Base-by-base conservation (phyloP, 2,113 vertebrate species). In the Brachyhypopomus occidentalis region DNA sequence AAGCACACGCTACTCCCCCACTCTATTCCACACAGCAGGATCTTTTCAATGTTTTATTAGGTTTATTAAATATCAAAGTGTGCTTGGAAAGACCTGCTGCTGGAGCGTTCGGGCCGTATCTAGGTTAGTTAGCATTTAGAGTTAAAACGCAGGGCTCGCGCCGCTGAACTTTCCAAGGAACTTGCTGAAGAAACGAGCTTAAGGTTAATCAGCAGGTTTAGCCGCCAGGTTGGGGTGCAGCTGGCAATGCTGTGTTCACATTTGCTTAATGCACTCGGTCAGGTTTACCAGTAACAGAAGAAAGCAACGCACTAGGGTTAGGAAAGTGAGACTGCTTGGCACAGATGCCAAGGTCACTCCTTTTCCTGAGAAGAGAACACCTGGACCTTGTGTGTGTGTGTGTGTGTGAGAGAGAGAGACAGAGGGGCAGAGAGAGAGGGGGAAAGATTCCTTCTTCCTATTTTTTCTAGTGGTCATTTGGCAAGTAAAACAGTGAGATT, bases 331-430 rank as follows among this genome's bases (percentile, higher is more conserved):
- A 36, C 30, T 55, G 62, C 36, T 60, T 30, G 0, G 45, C 48
- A 5, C 75, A 64, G 22, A 62, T 30, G 63, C 67, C 76, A 84
- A 93, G 91, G 90, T 88, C 88, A 87, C 77, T 25, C 8, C 64
- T n/a, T 41, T 14, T 64, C 87, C 86, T 93, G 93, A 89, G 92
- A 94, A 93, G 45, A 75, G 75, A 77, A 77, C 93, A 93, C 87
- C 90, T 93, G 93, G 84, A 60, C 36, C 8, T 23, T 25, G 56
- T 16, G 34, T 30, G 34, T 23, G 38, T 17, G 41, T 45, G 34
- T 41, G 64, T 3, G 30, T 1, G 30, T 30, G 30, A 30, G 30
- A 30, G 3, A 3, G 30, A 27, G 75, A 25, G 59, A 16, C n/a
- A n/a, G n/a, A n/a, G n/a, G n/a, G n/a, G n/a, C n/a, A 30, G 3